phyloP scores from a whole-genome alignment of 2,888 invertebrate genomes.

The Augiades crinisus region DNA sequence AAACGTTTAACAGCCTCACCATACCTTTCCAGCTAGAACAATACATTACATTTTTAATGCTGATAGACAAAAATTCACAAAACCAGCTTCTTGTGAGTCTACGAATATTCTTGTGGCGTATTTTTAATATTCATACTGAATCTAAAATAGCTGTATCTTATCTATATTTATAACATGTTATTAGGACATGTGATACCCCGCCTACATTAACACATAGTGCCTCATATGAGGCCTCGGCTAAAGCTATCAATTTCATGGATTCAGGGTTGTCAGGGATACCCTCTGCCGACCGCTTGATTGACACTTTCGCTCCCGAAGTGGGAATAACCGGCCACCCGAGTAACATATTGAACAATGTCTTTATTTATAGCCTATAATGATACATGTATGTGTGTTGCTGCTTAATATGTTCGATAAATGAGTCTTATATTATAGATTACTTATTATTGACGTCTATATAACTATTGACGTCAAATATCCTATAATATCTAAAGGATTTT shows the following conservation, averaged over 20 bases:
- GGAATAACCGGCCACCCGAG: slow-evolving; percentile 39
- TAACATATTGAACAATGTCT: slow-evolving; percentile 35
- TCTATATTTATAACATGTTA: neutral
- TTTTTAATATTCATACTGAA: too few relatives aligned
- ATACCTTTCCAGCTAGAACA: too few relatives aligned
- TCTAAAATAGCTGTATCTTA: neutral
- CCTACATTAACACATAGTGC: neutral
- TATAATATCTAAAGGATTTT: too few relatives aligned
- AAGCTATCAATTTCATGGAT: slow-evolving; percentile 62
- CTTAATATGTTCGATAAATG: too few relatives aligned
- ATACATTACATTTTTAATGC: too few relatives aligned
- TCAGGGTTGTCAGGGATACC: slow-evolving; percentile 53
- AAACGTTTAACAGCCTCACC: too few relatives aligned
- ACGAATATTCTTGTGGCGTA: too few relatives aligned
- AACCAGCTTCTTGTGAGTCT: too few relatives aligned
- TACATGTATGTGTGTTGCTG: slow-evolving; percentile 1
- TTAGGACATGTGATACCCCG: neutral
- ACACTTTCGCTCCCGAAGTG: slow-evolving; percentile 43
- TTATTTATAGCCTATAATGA: slow-evolving; percentile 19
- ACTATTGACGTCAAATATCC: too few relatives aligned
- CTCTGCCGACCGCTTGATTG: slow-evolving; percentile 47
- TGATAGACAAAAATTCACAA: too few relatives aligned
- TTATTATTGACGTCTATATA: too few relatives aligned
- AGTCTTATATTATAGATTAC: too few relatives aligned
- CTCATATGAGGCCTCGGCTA: neutral